phyloP scores from a whole-genome alignment of 2,113 vertebrate species.

The Malurus elegans region DNA sequence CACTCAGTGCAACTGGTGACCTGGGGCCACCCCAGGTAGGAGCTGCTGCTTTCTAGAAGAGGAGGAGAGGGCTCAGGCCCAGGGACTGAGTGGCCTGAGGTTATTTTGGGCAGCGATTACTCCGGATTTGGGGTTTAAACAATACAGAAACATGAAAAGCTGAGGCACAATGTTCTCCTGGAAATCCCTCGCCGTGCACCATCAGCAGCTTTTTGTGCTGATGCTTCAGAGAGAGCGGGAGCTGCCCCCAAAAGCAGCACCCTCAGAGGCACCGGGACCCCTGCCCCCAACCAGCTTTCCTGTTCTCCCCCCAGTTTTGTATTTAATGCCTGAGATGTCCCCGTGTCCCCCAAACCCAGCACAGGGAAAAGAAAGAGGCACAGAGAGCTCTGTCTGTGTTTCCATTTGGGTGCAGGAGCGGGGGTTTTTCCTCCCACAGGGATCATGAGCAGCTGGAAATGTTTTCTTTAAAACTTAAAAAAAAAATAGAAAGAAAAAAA shows the following conservation, averaged over 20 bases:
- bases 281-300: neutral
- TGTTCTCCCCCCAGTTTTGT: neutral
- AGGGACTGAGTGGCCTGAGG: neutral
- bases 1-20: neutral
- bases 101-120: neutral
- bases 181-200: neutral
- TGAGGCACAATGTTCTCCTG: neutral
- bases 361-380: neutral
- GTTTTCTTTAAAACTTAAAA: neutral
- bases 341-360: accelerated
- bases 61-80: neutral
- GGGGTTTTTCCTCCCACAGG: neutral
- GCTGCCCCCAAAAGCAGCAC: neutral
- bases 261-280: neutral
- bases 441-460: neutral
- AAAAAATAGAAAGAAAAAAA: too few relatives aligned
- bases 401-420: neutral
- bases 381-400: neutral
- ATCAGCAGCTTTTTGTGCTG: constrained; percentile 3
- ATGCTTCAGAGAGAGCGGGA: neutral
- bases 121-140: neutral
- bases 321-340: neutral
- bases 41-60: neutral
- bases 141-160: neutral
- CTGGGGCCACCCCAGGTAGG: neutral